phyloP scores from a whole-genome alignment of 2,888 invertebrate genomes.

The Lasioglossum calceatum region DNA sequence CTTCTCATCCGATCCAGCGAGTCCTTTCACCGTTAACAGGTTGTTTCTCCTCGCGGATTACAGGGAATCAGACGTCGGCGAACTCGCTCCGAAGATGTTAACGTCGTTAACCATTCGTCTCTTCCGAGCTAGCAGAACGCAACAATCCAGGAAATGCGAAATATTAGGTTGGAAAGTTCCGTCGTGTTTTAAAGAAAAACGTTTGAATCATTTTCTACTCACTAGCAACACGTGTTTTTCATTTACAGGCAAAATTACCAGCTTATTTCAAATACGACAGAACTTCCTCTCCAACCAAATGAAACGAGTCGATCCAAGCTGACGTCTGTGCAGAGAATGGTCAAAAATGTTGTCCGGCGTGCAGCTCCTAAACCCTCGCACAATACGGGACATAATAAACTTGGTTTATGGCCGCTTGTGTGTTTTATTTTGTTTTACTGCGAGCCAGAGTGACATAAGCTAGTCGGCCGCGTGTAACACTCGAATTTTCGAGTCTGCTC shows the following conservation, averaged over 20 bases:
- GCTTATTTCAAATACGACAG: too few species aligned
- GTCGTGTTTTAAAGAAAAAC: too few species aligned
- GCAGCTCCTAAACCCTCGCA: background rate
- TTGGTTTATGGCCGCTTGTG: background rate
- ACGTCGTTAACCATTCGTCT: background rate
- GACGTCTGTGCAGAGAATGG: background rate
- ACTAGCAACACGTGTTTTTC: too few species aligned
- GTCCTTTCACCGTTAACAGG: background rate
- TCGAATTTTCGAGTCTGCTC: background rate
- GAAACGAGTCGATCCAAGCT: background rate
- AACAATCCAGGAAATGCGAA: background rate
- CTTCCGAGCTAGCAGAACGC: background rate
- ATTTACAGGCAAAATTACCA: too few species aligned
- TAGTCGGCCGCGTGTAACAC: background rate
- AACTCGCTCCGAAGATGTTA: background rate
- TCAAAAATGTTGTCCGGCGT: background rate
- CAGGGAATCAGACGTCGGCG: background rate
- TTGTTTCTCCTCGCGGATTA: background rate
- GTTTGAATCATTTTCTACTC: too few species aligned
- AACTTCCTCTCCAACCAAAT: background rate
- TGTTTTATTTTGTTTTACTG: background rate
- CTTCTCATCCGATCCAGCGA: conserved; percentile 40
- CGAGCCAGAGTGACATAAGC: background rate
- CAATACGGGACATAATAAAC: background rate
- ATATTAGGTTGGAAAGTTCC: too few species aligned